Base-by-base conservation (phyloP, 2,888 invertebrate genomes). In the Folsomia manolachei region DNA sequence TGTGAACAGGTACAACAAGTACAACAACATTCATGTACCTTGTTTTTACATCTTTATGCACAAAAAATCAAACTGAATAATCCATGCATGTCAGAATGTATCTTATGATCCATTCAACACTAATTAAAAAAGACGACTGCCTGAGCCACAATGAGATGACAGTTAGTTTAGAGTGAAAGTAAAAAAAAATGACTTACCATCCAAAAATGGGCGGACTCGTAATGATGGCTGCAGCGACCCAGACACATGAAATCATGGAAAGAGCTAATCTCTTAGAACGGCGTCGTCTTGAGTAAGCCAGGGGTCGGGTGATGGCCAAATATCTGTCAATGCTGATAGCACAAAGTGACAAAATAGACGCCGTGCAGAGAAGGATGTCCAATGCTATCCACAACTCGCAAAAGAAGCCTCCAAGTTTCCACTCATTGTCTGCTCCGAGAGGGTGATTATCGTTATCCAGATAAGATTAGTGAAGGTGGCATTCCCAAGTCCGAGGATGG, bases 121-220 rank as follows among this genome's bases (percentile, higher is more conserved):
- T n/a, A n/a, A n/a, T n/a, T n/a, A n/a, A n/a, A n/a, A n/a, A n/a
- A n/a, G n/a, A n/a, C n/a, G n/a, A n/a, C n/a, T n/a, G n/a, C n/a
- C n/a, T n/a, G n/a, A n/a, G n/a, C n/a, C n/a, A n/a, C n/a, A n/a
- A n/a, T n/a, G n/a, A n/a, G n/a, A n/a, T n/a, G n/a, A n/a, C n/a
- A n/a, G n/a, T n/a, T n/a, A n/a, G n/a, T n/a, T n/a, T n/a, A n/a
- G n/a, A n/a, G n/a, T n/a, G n/a, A n/a, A n/a, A n/a, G n/a, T n/a
- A n/a, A n/a, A n/a, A n/a, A n/a, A n/a, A n/a, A n/a, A n/a, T n/a
- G n/a, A 66, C 75, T 88, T 84, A 91, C 94, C 95, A 95, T 81
- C 94, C 95, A 79, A 96, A 89, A 85, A 97, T 91, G 1, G 96
- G 95, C 0, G 97, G 97, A 81, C 95, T 94, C 19, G 96, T 96